phyloP scores from a whole-genome alignment of 2,888 invertebrate genomes.

The Apodemia duryi region DNA sequence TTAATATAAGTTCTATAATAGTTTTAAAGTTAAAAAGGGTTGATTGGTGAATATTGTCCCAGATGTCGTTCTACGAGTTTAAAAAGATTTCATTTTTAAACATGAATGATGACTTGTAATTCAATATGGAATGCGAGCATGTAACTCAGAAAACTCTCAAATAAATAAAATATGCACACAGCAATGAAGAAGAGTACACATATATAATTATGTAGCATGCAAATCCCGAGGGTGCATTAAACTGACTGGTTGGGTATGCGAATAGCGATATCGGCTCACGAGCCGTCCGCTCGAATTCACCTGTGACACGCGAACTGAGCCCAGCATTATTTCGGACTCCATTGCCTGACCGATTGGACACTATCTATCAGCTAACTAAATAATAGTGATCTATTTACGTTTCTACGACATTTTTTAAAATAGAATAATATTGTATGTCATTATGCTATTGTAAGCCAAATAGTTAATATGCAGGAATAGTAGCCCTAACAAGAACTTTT shows the following conservation, averaged over 20 bases:
- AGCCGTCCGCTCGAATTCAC: conserved; percentile 39
- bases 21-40: too few relatives aligned
- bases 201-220: conserved; percentile 44
- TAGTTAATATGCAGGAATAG: neutral
- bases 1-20: too few relatives aligned
- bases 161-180: conserved; percentile 17
- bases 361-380: conserved; percentile 23
- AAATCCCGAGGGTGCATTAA: conserved; percentile 52
- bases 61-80: too few relatives aligned
- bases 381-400: conserved; percentile 17
- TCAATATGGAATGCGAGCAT: neutral
- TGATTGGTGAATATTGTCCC: too few relatives aligned
- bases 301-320: conserved; percentile 43
- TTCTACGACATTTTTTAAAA: conserved; percentile 8
- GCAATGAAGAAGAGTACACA: conserved; percentile 26
- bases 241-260: conserved; percentile 46
- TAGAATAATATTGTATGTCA: too few relatives aligned
- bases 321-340: conserved; percentile 34
- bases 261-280: conserved; percentile 43
- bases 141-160: neutral
- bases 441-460: neutral
- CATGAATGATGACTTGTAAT: neutral
- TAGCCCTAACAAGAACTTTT: too few relatives aligned
- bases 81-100: too few relatives aligned
- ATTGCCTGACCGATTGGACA: conserved; percentile 29